A percentile compares a stretch with the other conserved stretches of the same genome.
Evolutionary conservation across 1,140 invertebrate genomes (phyloP).

Genomic region (Zaprionus camerounensis): DNA sequence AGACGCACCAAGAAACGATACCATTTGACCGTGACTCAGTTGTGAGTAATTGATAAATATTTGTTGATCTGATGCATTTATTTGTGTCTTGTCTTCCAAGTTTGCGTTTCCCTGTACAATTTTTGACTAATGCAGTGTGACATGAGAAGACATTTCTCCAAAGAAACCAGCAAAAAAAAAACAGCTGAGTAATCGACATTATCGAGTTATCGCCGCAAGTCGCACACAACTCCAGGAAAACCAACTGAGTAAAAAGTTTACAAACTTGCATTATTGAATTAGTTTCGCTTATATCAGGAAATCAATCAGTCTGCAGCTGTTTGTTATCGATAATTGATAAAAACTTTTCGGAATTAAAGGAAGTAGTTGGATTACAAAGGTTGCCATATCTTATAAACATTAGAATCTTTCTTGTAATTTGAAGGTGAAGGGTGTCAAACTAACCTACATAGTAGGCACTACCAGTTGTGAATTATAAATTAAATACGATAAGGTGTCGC

Average conservation of each 20-base stretch:
- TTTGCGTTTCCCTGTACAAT: slow-evolving; percentile 31
- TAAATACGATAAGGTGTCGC: background rate
- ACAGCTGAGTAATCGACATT: slow-evolving; percentile 33
- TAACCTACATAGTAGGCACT: background rate
- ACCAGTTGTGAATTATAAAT: slow-evolving; percentile 12
- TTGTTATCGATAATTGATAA: slow-evolving; percentile 12
- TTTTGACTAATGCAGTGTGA: slow-evolving; percentile 43
- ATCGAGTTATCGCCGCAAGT: slow-evolving; percentile 14
- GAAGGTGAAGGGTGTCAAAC: background rate
- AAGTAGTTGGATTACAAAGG: background rate
- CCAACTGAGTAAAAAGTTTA: background rate
- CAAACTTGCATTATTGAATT: slow-evolving; percentile 1
- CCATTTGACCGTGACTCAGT: slow-evolving; percentile 71
- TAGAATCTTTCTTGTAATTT: background rate
- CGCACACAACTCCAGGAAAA: slow-evolving; percentile 4
- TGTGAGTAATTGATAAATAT: slow-evolving; percentile 68
- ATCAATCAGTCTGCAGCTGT: background rate
- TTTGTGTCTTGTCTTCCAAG: slow-evolving; percentile 32
- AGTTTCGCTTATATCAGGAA: background rate
- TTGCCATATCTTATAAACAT: background rate
- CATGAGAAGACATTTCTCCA: slow-evolving; percentile 3
- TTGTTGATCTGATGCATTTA: slow-evolving; percentile 61
- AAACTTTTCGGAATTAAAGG: background rate
- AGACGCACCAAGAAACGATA: slow-evolving; percentile 16
- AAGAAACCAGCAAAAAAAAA: background rate